Percentiles rank a stretch among this genome's conserved stretches.
phyloP scores from a whole-genome alignment of 2,888 invertebrate genomes.

The Lepas anatifera region DNA sequence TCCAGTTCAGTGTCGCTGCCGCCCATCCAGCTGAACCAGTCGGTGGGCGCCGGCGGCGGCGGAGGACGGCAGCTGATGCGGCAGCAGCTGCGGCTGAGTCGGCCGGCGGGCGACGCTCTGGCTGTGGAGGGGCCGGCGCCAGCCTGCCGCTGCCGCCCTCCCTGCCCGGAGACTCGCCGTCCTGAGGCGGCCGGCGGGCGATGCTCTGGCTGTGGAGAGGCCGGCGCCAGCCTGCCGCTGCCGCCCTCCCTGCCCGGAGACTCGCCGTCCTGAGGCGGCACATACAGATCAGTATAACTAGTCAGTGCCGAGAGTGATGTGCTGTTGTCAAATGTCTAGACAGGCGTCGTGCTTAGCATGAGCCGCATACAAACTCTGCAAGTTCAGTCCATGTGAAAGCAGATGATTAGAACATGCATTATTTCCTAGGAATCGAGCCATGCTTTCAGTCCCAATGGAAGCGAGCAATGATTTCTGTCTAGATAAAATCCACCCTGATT shows the following conservation, averaged over 20 bases:
- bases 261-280: constrained; percentile 61
- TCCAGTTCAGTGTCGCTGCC: background rate
- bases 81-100: constrained; percentile 58
- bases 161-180: constrained; percentile 59
- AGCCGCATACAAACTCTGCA: too few relatives aligned
- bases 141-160: constrained; percentile 50
- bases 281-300: too few relatives aligned
- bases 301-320: too few relatives aligned
- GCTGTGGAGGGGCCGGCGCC: constrained; percentile 56
- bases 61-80: constrained; percentile 19
- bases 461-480: too few relatives aligned
- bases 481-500: too few relatives aligned
- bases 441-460: too few relatives aligned
- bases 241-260: constrained; percentile 56
- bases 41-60: background rate
- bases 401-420: too few relatives aligned
- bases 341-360: too few relatives aligned
- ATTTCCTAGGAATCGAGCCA: too few relatives aligned
- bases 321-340: too few relatives aligned
- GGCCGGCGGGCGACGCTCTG: constrained; percentile 55
- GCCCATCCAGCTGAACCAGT: background rate
- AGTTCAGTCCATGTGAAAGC: too few relatives aligned
- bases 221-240: constrained; percentile 40
- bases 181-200: constrained; percentile 45
- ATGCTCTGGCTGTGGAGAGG: too few relatives aligned